These are phyloP conservation scores for Cheilosia vulpina DNA, from an alignment of 2,888 invertebrate genomes.

Conservation along the genomic window DNA sequence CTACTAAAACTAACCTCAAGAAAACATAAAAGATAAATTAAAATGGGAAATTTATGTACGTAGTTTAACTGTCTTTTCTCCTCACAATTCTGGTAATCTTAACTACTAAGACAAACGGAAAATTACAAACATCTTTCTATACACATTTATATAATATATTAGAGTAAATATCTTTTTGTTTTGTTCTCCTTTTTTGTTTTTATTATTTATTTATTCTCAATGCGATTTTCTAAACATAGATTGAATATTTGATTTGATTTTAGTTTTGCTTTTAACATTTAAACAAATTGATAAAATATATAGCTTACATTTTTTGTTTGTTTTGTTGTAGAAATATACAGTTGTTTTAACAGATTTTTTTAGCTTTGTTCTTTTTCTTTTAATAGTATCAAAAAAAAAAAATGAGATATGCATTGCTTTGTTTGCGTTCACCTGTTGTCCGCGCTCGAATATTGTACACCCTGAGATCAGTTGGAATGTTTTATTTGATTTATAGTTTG, in stretches of 20 bases:
- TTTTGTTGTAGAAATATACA: conserved; percentile 49
- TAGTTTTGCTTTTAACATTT: conserved; percentile 37
- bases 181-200: background rate
- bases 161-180: conserved; percentile 53
- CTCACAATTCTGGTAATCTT: conserved; percentile 23
- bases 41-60: conserved; percentile 13
- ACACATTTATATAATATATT: conserved; percentile 50
- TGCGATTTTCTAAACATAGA: conserved; percentile 41
- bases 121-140: conserved; percentile 46
- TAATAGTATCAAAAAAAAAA: conserved; percentile 35
- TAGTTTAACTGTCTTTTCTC: conserved; percentile 46
- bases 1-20: conserved; percentile 32
- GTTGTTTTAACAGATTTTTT: conserved; percentile 45
- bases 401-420: conserved; percentile 73
- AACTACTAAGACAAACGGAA: conserved; percentile 14
- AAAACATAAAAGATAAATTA: background rate
- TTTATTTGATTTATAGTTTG: conserved; percentile 13
- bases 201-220: conserved; percentile 21
- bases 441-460: conserved; percentile 7
- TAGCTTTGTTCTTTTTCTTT: conserved; percentile 40
- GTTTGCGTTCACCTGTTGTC: conserved; percentile 49
- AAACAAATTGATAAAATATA: conserved; percentile 52
- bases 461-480: conserved; percentile 71
- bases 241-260: conserved; percentile 43
- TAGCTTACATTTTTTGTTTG: conserved; percentile 26